Evolutionary conservation across 2,113 vertebrate species (phyloP).

Genomic region (Heterochromis multidens): DNA sequence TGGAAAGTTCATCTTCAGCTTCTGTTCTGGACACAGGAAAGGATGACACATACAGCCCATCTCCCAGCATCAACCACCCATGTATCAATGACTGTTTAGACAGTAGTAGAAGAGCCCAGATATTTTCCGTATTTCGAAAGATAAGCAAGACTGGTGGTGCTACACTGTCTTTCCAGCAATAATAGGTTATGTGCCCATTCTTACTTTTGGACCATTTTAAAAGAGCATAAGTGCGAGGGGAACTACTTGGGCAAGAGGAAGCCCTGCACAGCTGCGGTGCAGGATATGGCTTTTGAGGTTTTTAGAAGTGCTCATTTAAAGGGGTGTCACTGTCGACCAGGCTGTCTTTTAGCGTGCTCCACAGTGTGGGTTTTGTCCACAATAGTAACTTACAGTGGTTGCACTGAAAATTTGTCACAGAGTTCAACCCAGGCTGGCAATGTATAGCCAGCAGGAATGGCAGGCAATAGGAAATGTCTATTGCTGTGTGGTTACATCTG

Average conservation of each 20-base stretch:
- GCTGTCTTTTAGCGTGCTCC: conserved; percentile 61
- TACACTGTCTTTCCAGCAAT: conserved; percentile 37
- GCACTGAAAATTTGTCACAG: conserved; percentile 61
- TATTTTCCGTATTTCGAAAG: conserved; percentile 21
- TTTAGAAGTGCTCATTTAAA: conserved; percentile 73
- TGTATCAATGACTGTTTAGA: conserved; percentile 35
- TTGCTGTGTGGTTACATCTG: conserved; percentile 30
- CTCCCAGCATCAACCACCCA: conserved; percentile 6
- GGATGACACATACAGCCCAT: neutral
- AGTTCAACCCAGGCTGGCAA: conserved; percentile 58
- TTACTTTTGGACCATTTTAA: conserved; percentile 54
- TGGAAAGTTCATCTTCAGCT: conserved; percentile 12
- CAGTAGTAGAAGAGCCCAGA: neutral
- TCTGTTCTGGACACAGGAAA: conserved; percentile 6
- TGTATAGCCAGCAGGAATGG: conserved; percentile 21
- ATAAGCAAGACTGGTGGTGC: conserved; percentile 36
- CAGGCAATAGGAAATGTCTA: conserved; percentile 30
- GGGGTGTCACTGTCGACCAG: conserved; percentile 72
- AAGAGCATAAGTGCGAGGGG: conserved; percentile 27
- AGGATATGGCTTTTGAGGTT: conserved; percentile 78
- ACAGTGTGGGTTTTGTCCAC: conserved; percentile 59
- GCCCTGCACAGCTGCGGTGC: conserved; percentile 60
- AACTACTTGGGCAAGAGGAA: conserved; percentile 63
- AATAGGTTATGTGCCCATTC: conserved; percentile 34
- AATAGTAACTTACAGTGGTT: conserved; percentile 65